Percentiles rank a stretch among this genome's conserved stretches.
These are phyloP conservation scores for Microdon myrmicae DNA, from an alignment of 2,888 invertebrate species.

Conservation along the genomic window DNA sequence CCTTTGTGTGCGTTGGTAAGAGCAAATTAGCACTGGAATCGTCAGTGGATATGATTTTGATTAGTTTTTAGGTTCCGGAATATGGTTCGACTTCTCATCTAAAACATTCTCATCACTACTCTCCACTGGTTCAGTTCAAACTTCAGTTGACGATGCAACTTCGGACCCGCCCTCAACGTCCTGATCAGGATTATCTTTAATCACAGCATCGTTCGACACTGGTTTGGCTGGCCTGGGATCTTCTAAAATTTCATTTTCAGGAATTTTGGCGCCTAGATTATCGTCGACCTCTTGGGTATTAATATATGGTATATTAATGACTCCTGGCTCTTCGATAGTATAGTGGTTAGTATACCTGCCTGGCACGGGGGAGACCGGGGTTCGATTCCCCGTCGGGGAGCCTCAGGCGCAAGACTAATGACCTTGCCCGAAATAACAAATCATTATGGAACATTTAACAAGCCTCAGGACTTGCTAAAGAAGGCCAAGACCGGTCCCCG, in stretches of 20 bases:
- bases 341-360: too few species aligned
- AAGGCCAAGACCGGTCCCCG: too few species aligned
- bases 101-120: slow-evolving; percentile 13
- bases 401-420: too few species aligned
- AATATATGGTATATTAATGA: too few species aligned
- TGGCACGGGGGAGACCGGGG: too few species aligned
- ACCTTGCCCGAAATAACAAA: too few species aligned
- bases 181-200: slow-evolving; percentile 26
- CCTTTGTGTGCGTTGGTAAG: slow-evolving; percentile 53
- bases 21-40: slow-evolving; percentile 65
- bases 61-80: slow-evolving; percentile 29
- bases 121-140: slow-evolving; percentile 12
- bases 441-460: too few species aligned
- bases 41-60: slow-evolving; percentile 60
- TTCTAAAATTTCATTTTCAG: slow-evolving; percentile 29
- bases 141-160: slow-evolving; percentile 11
- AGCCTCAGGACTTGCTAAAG: too few species aligned
- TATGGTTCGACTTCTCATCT: slow-evolving; percentile 22
- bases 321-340: too few species aligned
- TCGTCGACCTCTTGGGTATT: slow-evolving; percentile 54
- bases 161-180: slow-evolving; percentile 17
- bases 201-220: slow-evolving; percentile 18
- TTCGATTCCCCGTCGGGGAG: too few species aligned
- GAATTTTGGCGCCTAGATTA: slow-evolving; percentile 55
- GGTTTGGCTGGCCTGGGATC: slow-evolving; percentile 6